A percentile compares a stretch with the other conserved stretches of the same genome.
Evolutionary conservation across 2,113 vertebrate genomes (phyloP).

Genomic region (rabbit (Oryctolagus cuniculus)): mOryCun1.1 NC_091435.1:162499001-162499500

Average conservation of each 20-base stretch:
- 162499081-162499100: not conserved
- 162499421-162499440: not conserved
- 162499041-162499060: slow-evolving; percentile 43
- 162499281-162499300: not conserved
- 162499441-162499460: not conserved
- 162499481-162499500: not conserved
- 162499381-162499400: slow-evolving; percentile 27
- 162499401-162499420: slow-evolving; percentile 26
- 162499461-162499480: slow-evolving; percentile 12
- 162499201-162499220: not conserved
- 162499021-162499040: slow-evolving; percentile 53
- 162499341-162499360: not conserved
- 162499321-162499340: not conserved
- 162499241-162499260: not conserved
- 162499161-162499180: not conserved
- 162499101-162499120: not conserved
- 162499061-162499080: slow-evolving; percentile 35
- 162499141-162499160: not conserved
- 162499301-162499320: not conserved
- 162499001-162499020: slow-evolving; percentile 21
- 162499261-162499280: not conserved
- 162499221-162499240: not conserved
- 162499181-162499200: not conserved
- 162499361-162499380: not conserved
- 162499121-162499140: slow-evolving; percentile 29